Conservation (phyloP, 2,888 invertebrate genomes). For the Shargacucullia verbasci region DNA sequence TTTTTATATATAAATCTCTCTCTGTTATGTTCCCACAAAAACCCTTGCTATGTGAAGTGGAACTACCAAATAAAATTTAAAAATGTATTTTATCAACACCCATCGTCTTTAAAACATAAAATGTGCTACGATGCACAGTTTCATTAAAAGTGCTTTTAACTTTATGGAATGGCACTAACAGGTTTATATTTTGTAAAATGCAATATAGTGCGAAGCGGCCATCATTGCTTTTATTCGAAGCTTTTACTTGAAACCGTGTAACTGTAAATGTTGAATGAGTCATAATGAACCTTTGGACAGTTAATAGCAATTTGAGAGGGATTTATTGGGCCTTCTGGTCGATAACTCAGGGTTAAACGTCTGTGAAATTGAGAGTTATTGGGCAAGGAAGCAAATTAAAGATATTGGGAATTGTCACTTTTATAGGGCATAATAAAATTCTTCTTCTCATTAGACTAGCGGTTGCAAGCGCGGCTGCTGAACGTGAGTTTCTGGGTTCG, state of each 20-base stretch:
- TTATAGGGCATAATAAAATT: too few species aligned
- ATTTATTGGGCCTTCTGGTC: constrained; percentile 38
- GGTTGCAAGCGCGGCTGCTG: too few species aligned
- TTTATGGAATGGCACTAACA: constrained; percentile 63
- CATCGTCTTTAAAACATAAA: constrained; percentile 34
- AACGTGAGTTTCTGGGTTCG: too few species aligned
- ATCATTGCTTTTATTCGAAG: constrained; percentile 31
- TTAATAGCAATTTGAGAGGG: constrained; percentile 30
- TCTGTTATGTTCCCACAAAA: too few species aligned
- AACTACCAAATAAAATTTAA: constrained; percentile 17
- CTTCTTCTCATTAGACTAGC: neutral
- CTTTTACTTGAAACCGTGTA: constrained; percentile 19
- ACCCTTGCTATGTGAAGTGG: neutral
- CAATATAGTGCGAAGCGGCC: constrained; percentile 26
- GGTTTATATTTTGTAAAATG: constrained; percentile 51
- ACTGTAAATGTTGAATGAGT: constrained; percentile 21
- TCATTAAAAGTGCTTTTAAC: constrained; percentile 75
- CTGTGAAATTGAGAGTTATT: constrained; percentile 61
- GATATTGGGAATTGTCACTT: constrained; percentile 4
- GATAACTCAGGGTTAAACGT: constrained; percentile 53
- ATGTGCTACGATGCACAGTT: constrained; percentile 55
- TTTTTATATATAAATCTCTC: too few species aligned
- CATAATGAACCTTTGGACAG: constrained; percentile 18
- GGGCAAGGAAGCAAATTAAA: constrained; percentile 32
- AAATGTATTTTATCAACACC: constrained; percentile 13